Conservation (phyloP, 2,888 invertebrate genomes). For the Meiosimyza platycephala region DNA sequence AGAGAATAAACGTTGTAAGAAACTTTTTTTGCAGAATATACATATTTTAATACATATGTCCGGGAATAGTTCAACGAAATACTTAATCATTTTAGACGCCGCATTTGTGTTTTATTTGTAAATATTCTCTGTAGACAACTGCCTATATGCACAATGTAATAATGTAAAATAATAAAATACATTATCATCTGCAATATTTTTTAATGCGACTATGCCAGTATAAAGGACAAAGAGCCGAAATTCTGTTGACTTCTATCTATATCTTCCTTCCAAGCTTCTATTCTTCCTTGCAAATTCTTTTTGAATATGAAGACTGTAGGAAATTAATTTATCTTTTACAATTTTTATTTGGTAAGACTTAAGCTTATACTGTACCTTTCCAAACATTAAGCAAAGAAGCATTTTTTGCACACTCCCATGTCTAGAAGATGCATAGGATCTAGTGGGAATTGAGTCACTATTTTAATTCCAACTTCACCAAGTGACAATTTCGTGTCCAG, state of each 20-base stretch:
- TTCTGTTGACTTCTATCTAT: neutral
- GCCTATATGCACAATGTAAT: too few relatives aligned
- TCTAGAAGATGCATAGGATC: slow-evolving; percentile 29
- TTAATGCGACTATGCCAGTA: neutral
- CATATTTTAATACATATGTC: too few relatives aligned
- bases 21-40: too few relatives aligned
- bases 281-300: slow-evolving; percentile 20
- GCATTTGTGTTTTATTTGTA: too few relatives aligned
- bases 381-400: slow-evolving; percentile 1
- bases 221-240: slow-evolving; percentile 11
- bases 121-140: too few relatives aligned
- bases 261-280: slow-evolving; percentile 11
- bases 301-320: neutral
- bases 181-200: too few relatives aligned
- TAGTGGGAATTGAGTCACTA: slow-evolving; percentile 28
- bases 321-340: neutral
- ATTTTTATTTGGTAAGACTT: neutral
- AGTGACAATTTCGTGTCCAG: neutral
- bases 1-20: too few relatives aligned
- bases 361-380: neutral
- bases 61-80: neutral
- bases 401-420: slow-evolving; percentile 28
- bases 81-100: too few relatives aligned
- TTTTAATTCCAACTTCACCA: slow-evolving; percentile 7
- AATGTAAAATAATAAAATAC: too few relatives aligned